phyloP scores from a whole-genome alignment of 2,888 invertebrate genomes.

The Tipula unca region DNA sequence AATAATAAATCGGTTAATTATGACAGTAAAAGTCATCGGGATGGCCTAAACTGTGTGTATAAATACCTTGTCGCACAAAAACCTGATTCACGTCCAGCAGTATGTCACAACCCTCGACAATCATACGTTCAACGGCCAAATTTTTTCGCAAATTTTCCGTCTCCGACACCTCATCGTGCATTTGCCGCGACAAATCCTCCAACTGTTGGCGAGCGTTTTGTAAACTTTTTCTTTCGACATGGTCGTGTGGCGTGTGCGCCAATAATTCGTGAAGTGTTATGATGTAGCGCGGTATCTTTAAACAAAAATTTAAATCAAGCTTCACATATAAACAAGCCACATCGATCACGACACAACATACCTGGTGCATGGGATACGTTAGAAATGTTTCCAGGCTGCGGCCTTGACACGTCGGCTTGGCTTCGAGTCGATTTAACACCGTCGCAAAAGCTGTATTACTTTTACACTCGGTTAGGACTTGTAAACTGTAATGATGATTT shows the following conservation, averaged over 20 bases:
- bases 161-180: slow-evolving; percentile 63
- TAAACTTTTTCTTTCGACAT: slow-evolving; percentile 81
- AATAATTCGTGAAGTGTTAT: slow-evolving; percentile 82
- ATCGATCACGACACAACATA: no score
- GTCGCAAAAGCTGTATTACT: slow-evolving; percentile 71
- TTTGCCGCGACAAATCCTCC: slow-evolving; percentile 60
- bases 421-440: slow-evolving; percentile 70
- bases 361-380: slow-evolving; percentile 93
- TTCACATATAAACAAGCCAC: no score
- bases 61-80: slow-evolving; percentile 77
- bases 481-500: slow-evolving; percentile 89
- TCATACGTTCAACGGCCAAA: slow-evolving; percentile 85
- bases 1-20: not conserved
- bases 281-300: slow-evolving; percentile 82
- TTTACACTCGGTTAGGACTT: slow-evolving; percentile 87
- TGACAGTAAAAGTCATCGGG: no score
- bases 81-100: slow-evolving; percentile 88
- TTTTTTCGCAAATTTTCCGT: slow-evolving; percentile 88
- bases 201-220: slow-evolving; percentile 81
- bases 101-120: slow-evolving; percentile 88
- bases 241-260: slow-evolving; percentile 89
- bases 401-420: slow-evolving; percentile 77
- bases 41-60: not conserved
- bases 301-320: not conserved
- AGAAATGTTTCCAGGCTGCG: slow-evolving; percentile 80